Base-by-base conservation (phyloP, 2,888 invertebrate genomes). In the Lepidonotus clava region DNA sequence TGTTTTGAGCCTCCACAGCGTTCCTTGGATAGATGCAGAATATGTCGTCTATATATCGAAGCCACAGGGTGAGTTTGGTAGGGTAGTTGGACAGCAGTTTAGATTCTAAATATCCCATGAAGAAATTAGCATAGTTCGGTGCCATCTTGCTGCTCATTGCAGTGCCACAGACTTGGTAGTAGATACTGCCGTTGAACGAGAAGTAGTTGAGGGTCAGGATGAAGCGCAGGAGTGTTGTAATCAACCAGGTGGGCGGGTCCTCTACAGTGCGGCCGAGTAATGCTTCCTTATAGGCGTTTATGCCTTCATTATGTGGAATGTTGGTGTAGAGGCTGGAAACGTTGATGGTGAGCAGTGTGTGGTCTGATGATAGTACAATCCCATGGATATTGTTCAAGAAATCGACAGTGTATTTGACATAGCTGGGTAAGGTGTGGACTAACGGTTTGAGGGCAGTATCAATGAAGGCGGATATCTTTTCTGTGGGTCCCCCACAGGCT, bases 101-200 rank as follows among this genome's bases (percentile, higher is more conserved):
- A 51, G 76, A 14, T 85, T 89, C 88, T 24, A 87, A 53, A 21
- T 87, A 14, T 14, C 87, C 87, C 88, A 88, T 87, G 41, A 89
- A 89, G 14, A 89, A 66, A 36, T 85, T 86, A 21, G 87, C 87
- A 83, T 87, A 88, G 0, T 85, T 71, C 11, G 87, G 88, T 11
- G 89, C 88, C 83, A 88, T 85, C 77, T 67, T 84, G 36, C 83
- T 89, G 0, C 88, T 89, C 90, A 88, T 88, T 32, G 87, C 87
- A 6, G 89, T 89, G 14, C 87, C 89, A 41, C 40, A 24, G 24
- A 71, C 77, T 85, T 89, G 88, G 36, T 87, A 80, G 76, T 24
- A 80, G 51, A 86, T 51, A 51, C 87, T 61, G 0, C 56, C 87
- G 36, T 89, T 87, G 61, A 89, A 88, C 28, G 46, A 38, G 41